phyloP scores from a whole-genome alignment of 2,888 invertebrate species.

The Cremastinae sp. region DNA sequence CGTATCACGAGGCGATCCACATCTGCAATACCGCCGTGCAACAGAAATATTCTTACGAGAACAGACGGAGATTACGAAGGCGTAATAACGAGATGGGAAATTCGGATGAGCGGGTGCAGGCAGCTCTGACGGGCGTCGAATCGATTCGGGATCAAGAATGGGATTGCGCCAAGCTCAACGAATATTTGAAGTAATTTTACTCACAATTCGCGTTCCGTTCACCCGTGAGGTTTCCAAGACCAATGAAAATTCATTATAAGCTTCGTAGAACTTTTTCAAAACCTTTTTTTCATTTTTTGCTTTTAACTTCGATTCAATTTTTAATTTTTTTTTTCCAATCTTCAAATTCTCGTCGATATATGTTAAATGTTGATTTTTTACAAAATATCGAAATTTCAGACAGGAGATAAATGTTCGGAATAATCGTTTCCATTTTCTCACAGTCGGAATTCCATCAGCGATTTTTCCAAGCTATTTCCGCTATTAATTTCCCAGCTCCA shows the following conservation, averaged over 20 bases:
- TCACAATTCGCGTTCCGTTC: slow-evolving; percentile 41
- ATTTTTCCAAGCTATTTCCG: slow-evolving; percentile 42
- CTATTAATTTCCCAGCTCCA: slow-evolving; percentile 31
- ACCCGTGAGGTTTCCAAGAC: slow-evolving; percentile 24
- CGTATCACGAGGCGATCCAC: slow-evolving; percentile 92
- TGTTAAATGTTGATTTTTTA: neutral
- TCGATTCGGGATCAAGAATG: slow-evolving; percentile 73
- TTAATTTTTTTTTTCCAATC: too few species aligned
- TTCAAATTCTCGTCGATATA: too few species aligned
- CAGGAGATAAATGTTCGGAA: slow-evolving; percentile 11
- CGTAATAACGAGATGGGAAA: slow-evolving; percentile 59
- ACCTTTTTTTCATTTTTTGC: slow-evolving; percentile 22
- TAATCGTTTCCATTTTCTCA: slow-evolving; percentile 30
- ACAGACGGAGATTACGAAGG: slow-evolving; percentile 65
- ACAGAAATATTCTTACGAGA: slow-evolving; percentile 84
- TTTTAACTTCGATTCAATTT: too few species aligned
- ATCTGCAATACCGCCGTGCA: slow-evolving; percentile 92
- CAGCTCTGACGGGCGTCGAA: slow-evolving; percentile 46
- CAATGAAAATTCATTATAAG: slow-evolving; percentile 33
- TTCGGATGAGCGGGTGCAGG: slow-evolving; percentile 45
- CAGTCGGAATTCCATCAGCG: slow-evolving; percentile 26
- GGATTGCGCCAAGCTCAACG: slow-evolving; percentile 77
- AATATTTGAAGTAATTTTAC: slow-evolving; percentile 76
- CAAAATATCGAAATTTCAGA: slow-evolving; percentile 6
- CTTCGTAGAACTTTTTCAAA: neutral